A percentile compares a stretch with the other conserved stretches of the same genome.
phyloP scores from a whole-genome alignment of 2,888 invertebrate species.

The Nomada lathburiana region DNA sequence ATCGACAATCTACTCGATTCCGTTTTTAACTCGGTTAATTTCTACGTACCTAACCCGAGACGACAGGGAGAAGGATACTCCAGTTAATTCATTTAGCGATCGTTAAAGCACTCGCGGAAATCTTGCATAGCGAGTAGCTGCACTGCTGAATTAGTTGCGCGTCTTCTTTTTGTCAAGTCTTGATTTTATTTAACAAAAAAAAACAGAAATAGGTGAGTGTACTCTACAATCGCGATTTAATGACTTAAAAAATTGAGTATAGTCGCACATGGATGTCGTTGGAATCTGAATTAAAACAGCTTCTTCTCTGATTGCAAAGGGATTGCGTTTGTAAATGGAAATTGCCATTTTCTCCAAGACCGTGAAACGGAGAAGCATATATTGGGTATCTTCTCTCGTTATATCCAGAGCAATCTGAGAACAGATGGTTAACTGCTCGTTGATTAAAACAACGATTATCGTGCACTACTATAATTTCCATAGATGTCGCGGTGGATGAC shows the following conservation, averaged over 20 bases:
- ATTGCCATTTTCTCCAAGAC: too few relatives aligned
- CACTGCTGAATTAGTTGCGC: background rate
- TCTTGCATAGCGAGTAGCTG: background rate
- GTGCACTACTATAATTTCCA: background rate
- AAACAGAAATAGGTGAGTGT: too few relatives aligned
- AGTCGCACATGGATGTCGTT: too few relatives aligned
- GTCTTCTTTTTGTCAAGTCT: background rate
- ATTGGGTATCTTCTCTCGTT: background rate
- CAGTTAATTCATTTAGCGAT: conserved; percentile 35
- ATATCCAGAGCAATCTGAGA: background rate
- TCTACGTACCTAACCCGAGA: conserved; percentile 1
- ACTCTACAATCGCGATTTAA: too few relatives aligned
- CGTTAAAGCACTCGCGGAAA: conserved; percentile 5
- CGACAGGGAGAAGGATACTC: background rate
- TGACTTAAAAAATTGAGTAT: too few relatives aligned
- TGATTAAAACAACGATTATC: conserved; percentile 20
- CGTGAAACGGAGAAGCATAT: background rate
- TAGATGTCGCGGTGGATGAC: background rate
- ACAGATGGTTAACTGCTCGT: background rate
- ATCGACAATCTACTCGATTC: conserved; percentile 29
- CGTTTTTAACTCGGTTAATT: conserved; percentile 42
- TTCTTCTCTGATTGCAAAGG: too few relatives aligned
- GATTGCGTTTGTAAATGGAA: too few relatives aligned
- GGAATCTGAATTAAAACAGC: too few relatives aligned
- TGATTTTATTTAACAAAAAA: background rate